Evolutionary conservation across 2,888 invertebrate species (phyloP).

Genomic region (Scaptomyza caliginosa): DNA sequence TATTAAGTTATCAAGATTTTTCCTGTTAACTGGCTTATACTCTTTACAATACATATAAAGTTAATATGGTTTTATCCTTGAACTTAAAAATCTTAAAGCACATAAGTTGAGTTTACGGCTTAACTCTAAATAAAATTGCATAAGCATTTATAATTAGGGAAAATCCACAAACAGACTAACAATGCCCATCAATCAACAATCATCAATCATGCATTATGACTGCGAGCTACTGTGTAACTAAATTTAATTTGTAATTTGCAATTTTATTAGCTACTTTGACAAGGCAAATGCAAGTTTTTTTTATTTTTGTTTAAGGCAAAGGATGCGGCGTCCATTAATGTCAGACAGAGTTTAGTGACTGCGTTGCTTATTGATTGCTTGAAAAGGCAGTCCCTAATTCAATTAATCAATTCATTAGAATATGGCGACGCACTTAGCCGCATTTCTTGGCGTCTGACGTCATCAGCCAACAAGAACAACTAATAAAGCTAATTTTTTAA

Average conservation of each 20-base stretch:
- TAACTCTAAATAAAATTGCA: slow-evolving; percentile 2
- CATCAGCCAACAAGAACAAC: slow-evolving; percentile 49
- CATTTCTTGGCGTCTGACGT: slow-evolving; percentile 28
- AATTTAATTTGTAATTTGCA: slow-evolving; percentile 71
- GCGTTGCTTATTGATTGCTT: slow-evolving; percentile 32
- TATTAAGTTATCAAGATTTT: not conserved
- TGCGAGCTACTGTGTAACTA: slow-evolving; percentile 36
- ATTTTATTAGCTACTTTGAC: slow-evolving; percentile 61
- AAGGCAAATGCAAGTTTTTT: slow-evolving; percentile 43
- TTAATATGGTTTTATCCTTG: no score
- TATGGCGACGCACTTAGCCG: slow-evolving; percentile 32
- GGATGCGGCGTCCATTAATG: slow-evolving; percentile 38
- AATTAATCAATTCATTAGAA: slow-evolving; percentile 76
- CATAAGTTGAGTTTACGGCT: no score
- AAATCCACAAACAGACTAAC: not conserved
- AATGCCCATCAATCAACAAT: slow-evolving; percentile 35
- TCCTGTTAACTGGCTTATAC: no score
- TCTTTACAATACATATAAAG: no score
- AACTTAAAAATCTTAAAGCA: no score
- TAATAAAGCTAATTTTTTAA: slow-evolving; percentile 73
- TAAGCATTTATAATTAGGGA: slow-evolving; percentile 36
- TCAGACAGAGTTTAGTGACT: slow-evolving; percentile 20
- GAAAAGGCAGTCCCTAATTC: slow-evolving; percentile 49
- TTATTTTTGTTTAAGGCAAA: no score
- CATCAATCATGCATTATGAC: slow-evolving; percentile 69